Evolutionary conservation across 2,113 vertebrate genomes (phyloP).

Genomic region (Alethe diademata): DNA sequence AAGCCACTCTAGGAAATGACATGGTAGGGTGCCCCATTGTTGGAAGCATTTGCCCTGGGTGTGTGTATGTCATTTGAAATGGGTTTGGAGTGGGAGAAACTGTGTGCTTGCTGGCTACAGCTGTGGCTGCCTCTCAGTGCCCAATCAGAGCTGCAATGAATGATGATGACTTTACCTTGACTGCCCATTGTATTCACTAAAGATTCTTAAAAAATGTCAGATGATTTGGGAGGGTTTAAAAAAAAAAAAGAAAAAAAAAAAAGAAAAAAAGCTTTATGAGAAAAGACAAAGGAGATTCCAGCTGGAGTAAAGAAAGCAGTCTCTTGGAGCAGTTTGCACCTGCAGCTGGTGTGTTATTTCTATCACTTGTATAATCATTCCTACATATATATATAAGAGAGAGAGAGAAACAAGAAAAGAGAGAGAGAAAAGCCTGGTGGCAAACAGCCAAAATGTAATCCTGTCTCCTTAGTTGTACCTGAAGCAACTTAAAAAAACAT

Average conservation of each 20-base stretch:
- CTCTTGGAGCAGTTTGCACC: not conserved
- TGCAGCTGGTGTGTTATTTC: not conserved
- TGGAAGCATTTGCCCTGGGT: not conserved
- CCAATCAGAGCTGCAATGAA: not conserved
- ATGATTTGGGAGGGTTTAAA: not conserved
- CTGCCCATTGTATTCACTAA: not conserved
- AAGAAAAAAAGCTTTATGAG: not conserved
- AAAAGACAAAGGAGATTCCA: not conserved
- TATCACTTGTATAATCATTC: not conserved
- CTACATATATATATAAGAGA: not conserved
- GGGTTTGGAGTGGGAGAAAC: not conserved
- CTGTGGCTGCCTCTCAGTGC: not conserved
- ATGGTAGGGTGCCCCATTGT: not conserved
- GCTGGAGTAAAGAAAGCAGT: not conserved
- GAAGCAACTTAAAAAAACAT: not conserved
- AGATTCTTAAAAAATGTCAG: not conserved
- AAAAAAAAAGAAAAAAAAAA: not conserved
- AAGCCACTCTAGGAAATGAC: not conserved
- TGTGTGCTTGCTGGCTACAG: not conserved
- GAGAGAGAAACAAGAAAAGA: not conserved
- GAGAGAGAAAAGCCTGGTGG: not conserved
- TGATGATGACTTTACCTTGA: accelerated
- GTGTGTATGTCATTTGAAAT: not conserved
- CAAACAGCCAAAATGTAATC: not conserved
- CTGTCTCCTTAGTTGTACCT: not conserved